Evolutionary conservation across 2,113 vertebrate species (phyloP), one percentile per base, ranked within the genome.

Genomic region (Oreocharis arfaki): DNA sequence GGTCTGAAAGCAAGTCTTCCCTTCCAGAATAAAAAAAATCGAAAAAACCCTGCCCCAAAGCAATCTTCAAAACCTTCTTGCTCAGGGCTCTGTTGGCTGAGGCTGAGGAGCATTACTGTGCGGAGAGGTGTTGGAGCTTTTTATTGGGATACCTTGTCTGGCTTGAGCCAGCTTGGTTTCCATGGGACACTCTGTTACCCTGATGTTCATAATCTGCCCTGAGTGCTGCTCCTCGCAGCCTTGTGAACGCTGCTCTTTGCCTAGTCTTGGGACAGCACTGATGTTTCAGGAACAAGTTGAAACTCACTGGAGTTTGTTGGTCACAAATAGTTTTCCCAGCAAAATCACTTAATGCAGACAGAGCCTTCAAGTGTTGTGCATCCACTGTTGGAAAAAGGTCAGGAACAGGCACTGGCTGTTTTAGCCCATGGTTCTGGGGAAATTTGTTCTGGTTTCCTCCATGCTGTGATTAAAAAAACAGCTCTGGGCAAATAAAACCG

Each of bases 171-270:
- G 4, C 16, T 52, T 33, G 68, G 14, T 39, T 47, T 64, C 60
- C 0, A 0, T 14, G 23, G 77, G 13, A 21, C 11, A 41, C 0
- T 69, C 4, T 3, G 2, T 57, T 79, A 20, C 65, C 23, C 17
- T 65, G 59, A 30, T 56, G 21, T 49, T 75, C 16, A 13, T 35
- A 33, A 26, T 39, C 35, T 82, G 61, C 18, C 53, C 33, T 10
- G 16, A 11, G 44, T 33, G 39, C 60, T 52, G 56, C 30, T 82
- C 16, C 50, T 61, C 39, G 42, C 39, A 78, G 69, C 84, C 33
- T 15, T 18, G 5, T 57, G 50, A 37, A 74, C 30, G n/a, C 65
- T 82, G 71, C 24, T 49, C 41, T 90, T 76, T 59, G 37, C n/a
- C 33, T 32, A 9, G 23, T 50, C 30, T 55, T 87, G 49, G 18